Evolutionary conservation across 2,888 invertebrate genomes (phyloP).

Genomic region (Drosophila peninsularis): DNA sequence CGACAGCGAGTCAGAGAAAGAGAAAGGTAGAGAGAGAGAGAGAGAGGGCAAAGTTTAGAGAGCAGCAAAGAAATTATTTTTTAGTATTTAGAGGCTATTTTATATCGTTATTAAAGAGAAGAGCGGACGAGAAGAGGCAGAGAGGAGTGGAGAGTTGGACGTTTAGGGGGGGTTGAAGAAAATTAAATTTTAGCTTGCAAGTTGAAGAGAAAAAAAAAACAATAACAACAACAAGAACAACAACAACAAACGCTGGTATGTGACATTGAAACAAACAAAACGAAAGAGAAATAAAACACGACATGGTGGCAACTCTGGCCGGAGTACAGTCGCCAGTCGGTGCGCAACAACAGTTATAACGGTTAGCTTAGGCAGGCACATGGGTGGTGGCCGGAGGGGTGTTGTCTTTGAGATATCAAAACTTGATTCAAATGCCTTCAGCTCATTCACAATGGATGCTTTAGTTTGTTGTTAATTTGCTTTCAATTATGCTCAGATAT

Average conservation of each 20-base stretch:
- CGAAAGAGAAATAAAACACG: not conserved
- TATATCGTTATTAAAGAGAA: slow-evolving; percentile 80
- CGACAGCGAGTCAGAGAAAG: slow-evolving; percentile 31
- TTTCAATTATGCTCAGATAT: slow-evolving; percentile 1
- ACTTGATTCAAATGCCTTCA: slow-evolving; percentile 27
- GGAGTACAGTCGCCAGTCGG: slow-evolving; percentile 19
- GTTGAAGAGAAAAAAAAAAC: slow-evolving; percentile 19
- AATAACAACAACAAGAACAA: not conserved
- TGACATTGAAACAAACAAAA: slow-evolving; percentile 19
- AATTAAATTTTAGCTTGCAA: slow-evolving; percentile 56
- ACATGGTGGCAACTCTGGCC: slow-evolving; percentile 6
- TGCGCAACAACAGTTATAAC: slow-evolving; percentile 17
- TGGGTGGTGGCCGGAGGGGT: slow-evolving; percentile 13
- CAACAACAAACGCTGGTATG: slow-evolving; percentile 20
- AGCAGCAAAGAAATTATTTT: slow-evolving; percentile 75
- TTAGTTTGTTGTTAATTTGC: slow-evolving; percentile 6
- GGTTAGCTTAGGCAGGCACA: slow-evolving; percentile 33
- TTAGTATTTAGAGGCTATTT: slow-evolving; percentile 84
- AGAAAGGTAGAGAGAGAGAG: not conserved
- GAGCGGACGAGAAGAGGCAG: slow-evolving; percentile 10
- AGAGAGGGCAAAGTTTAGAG: slow-evolving; percentile 25
- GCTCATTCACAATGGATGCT: slow-evolving; percentile 22
- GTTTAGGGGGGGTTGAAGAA: slow-evolving; percentile 18
- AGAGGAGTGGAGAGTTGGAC: not conserved
- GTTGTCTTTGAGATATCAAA: slow-evolving; percentile 33